These are phyloP conservation scores for Sarcophaga variegata DNA, from an alignment of 2,888 invertebrate genomes.

Conservation along the genomic window DNA sequence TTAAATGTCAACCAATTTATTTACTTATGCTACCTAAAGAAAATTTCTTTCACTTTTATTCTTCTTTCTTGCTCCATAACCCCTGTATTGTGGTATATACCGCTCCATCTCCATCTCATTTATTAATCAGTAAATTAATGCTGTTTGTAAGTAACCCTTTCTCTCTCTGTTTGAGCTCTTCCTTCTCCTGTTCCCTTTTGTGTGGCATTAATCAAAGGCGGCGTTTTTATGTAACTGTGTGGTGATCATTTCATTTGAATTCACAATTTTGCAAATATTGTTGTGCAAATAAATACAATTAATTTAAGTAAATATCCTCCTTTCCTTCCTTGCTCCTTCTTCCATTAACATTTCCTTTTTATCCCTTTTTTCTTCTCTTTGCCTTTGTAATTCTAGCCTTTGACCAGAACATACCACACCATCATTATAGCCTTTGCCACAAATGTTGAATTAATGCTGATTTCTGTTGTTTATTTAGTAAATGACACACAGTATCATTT, in stretches of 20 bases:
- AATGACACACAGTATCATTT: conserved; percentile 69
- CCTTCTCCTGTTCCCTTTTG: background rate
- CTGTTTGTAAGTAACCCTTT: conserved; percentile 13
- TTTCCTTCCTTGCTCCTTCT: background rate
- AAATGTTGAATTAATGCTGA: conserved; percentile 60
- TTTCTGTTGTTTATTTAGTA: conserved; percentile 57
- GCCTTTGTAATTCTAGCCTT: background rate
- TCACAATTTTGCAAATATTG: conserved; percentile 64
- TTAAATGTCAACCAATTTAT: conserved; percentile 68
- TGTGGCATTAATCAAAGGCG: background rate
- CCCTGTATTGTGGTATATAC: too few relatives aligned
- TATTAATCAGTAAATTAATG: conserved; percentile 43
- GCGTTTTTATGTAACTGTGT: conserved; percentile 17
- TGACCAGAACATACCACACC: background rate
- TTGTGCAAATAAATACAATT: conserved; percentile 72
- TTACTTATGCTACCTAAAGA: conserved; percentile 17
- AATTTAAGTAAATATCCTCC: conserved; percentile 70
- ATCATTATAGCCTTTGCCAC: conserved; percentile 57
- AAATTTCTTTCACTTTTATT: background rate
- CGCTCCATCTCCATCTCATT: background rate
- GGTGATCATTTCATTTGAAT: conserved; percentile 59
- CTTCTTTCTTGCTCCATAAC: background rate
- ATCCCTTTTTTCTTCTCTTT: background rate
- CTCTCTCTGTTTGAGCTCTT: conserved; percentile 10
- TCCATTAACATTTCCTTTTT: background rate